phyloP scores from a whole-genome alignment of 1,140 invertebrate species.

The Dysdera silvatica region DNA sequence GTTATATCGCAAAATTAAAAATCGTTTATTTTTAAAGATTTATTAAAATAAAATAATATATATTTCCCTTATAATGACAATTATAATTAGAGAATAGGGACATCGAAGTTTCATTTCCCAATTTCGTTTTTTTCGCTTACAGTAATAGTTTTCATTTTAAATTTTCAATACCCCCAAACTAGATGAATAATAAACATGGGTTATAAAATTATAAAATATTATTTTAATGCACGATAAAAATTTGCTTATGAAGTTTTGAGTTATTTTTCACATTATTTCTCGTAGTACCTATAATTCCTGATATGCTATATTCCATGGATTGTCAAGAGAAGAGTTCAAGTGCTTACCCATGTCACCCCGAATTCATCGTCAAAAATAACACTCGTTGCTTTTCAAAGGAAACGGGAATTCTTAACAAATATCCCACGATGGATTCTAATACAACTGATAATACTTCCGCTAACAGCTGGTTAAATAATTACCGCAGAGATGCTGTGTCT shows the following conservation, averaged over 20 bases:
- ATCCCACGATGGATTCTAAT: neutral
- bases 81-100: too few species aligned
- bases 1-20: too few species aligned
- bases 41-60: too few species aligned
- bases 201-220: neutral
- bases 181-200: too few species aligned
- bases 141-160: too few species aligned
- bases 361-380: neutral
- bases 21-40: too few species aligned
- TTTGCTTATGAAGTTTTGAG: neutral
- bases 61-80: too few species aligned
- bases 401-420: too few species aligned
- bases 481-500: conserved; percentile 8
- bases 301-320: conserved; percentile 61
- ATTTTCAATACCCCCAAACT: too few species aligned
- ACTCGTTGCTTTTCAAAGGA: neutral
- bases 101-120: too few species aligned
- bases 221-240: neutral
- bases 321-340: conserved; percentile 33
- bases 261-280: conserved; percentile 31
- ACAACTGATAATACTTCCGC: neutral
- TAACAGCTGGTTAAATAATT: neutral
- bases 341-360: conserved; percentile 12
- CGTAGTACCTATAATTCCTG: conserved; percentile 77
- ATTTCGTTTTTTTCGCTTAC: too few species aligned